Percentiles rank a stretch among this genome's conserved stretches.
phyloP scores from a whole-genome alignment of 2,888 invertebrate species.

The Drosophila atripex region DNA sequence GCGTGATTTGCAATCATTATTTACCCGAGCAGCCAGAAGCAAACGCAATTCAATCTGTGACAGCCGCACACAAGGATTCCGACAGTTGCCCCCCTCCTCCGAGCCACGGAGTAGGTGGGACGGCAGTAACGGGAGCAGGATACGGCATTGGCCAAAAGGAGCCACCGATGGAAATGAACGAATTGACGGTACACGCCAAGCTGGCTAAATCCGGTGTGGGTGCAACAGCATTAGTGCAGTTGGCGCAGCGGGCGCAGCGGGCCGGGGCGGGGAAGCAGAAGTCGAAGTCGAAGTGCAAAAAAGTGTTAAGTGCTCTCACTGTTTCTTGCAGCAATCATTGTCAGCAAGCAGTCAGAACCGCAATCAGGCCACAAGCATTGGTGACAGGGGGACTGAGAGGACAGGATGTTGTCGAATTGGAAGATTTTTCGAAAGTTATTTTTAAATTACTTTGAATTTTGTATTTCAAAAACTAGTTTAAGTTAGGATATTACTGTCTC shows the following conservation, averaged over 20 bases:
- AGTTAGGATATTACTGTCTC: background rate
- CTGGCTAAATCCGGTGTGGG: conserved; percentile 33
- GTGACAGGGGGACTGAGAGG: background rate
- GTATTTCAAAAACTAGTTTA: background rate
- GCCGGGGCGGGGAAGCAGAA: background rate
- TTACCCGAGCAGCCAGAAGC: conserved; percentile 36
- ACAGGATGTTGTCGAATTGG: background rate
- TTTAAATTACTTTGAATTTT: background rate
- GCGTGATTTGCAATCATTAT: conserved; percentile 66
- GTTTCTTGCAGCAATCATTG: conserved; percentile 74
- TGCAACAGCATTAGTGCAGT: conserved; percentile 9
- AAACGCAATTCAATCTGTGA: conserved; percentile 63
- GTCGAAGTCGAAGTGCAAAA: conserved; percentile 49
- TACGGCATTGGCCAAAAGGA: background rate
- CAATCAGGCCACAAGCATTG: conserved; percentile 37
- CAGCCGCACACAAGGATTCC: conserved; percentile 54
- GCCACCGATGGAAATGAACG: conserved; percentile 33
- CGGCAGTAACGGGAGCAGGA: background rate
- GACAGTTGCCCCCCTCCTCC: conserved; percentile 24
- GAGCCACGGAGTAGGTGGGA: background rate
- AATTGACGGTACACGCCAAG: conserved; percentile 47
- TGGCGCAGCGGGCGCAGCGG: background rate
- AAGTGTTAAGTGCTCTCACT: conserved; percentile 75
- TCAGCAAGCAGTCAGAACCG: conserved; percentile 64
- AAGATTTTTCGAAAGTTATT: background rate